A percentile compares a stretch with the other conserved stretches of the same genome.
These are phyloP conservation scores for Hemibagrus guttatus DNA, from an alignment of 2,797 vertebrate species.

Conservation along the genomic window DNA sequence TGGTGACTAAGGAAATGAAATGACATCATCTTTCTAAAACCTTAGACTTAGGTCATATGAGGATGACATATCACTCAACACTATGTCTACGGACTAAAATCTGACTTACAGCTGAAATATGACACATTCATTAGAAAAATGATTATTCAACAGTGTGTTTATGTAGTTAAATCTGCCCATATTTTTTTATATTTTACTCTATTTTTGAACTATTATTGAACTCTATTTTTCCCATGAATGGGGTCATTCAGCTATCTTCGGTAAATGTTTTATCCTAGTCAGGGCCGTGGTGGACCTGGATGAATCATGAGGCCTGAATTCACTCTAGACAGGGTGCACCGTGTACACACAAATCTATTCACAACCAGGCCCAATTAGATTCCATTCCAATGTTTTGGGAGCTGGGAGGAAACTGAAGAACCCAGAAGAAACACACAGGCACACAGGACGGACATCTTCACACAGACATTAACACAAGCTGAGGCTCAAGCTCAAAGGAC, in stretches of 20 bases:
- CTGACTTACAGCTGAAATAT: neutral
- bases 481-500: no score
- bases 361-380: neutral
- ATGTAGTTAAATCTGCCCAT: neutral
- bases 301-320: neutral
- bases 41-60: slow-evolving; percentile 30
- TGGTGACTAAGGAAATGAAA: slow-evolving; percentile 11
- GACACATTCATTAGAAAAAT: neutral
- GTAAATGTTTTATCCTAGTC: neutral
- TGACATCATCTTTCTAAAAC: slow-evolving; percentile 41
- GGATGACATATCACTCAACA: neutral
- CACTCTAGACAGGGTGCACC: neutral
- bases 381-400: neutral
- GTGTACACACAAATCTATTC: neutral
- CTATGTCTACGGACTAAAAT: neutral
- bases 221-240: neutral
- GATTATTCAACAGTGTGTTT: neutral
- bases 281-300: neutral
- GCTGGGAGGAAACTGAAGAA: neutral
- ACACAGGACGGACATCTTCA: neutral
- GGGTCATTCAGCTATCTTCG: neutral
- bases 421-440: neutral
- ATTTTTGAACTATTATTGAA: no score
- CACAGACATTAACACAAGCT: neutral
- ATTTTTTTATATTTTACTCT: no score